phyloP scores from a whole-genome alignment of 1,140 invertebrate species.

The Drosophila paulistorum region DNA sequence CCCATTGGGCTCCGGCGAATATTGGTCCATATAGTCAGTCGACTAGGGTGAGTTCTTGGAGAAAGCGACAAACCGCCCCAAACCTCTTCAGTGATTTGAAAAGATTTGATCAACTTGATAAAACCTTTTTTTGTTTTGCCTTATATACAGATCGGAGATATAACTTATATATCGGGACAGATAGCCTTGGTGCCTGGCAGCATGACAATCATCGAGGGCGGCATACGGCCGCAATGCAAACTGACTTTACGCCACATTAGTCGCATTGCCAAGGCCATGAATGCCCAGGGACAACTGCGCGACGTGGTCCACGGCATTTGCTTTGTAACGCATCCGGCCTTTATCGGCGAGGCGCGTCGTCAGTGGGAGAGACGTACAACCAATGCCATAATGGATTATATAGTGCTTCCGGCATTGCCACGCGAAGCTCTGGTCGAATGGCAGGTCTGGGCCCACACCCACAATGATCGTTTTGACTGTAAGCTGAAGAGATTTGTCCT shows the following conservation, averaged over 20 bases:
- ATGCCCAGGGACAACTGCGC: constrained; percentile 88
- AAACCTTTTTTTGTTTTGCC: constrained; percentile 72
- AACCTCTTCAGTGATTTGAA: too few species aligned
- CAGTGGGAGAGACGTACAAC: constrained; percentile 93
- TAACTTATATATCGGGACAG: constrained; percentile 95
- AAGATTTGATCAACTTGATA: too few species aligned
- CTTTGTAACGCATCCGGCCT: constrained; percentile 89
- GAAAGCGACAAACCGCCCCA: background rate
- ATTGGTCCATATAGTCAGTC: constrained; percentile 98
- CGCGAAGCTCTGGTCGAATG: constrained; percentile 93
- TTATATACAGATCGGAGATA: constrained; percentile 86
- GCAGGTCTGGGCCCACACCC: constrained; percentile 94
- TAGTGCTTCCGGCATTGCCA: constrained; percentile 91
- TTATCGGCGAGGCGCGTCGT: constrained; percentile 88
- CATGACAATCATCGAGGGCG: constrained; percentile 88
- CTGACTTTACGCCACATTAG: constrained; percentile 92
- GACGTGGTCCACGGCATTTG: constrained; percentile 93
- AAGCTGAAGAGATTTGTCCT: constrained; percentile 66
- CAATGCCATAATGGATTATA: constrained; percentile 93
- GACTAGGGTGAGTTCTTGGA: constrained; percentile 85
- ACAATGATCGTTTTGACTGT: constrained; percentile 94
- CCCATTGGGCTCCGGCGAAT: constrained; percentile 97
- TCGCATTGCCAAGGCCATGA: constrained; percentile 91
- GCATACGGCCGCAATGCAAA: constrained; percentile 90
- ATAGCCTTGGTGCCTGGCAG: constrained; percentile 94